Evolutionary conservation across 2,797 vertebrate species (phyloP).

Genomic region (Antrozous pallidus): DNA sequence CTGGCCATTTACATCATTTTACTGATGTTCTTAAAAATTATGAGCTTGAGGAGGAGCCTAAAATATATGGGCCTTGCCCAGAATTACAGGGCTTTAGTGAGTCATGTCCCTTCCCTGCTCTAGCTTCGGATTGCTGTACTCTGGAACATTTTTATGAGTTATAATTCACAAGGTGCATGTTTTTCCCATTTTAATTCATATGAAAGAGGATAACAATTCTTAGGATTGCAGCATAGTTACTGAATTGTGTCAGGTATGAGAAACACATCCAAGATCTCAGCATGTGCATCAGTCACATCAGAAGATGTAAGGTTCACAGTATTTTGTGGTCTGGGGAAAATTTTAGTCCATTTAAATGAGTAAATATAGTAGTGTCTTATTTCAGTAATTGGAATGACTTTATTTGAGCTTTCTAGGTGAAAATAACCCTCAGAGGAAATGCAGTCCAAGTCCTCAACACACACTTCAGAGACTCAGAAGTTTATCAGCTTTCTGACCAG

Average conservation of each 20-base stretch:
- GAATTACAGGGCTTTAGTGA: slow-evolving; percentile 55
- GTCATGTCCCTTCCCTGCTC: background rate
- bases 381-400: background rate
- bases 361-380: background rate
- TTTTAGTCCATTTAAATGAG: background rate
- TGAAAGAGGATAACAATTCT: background rate
- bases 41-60: slow-evolving; percentile 40
- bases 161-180: slow-evolving; percentile 55
- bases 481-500: background rate
- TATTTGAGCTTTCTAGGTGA: slow-evolving; percentile 22
- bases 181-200: slow-evolving; percentile 49
- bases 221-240: background rate
- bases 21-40: slow-evolving; percentile 29
- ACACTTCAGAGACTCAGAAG: background rate
- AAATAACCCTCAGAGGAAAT: background rate
- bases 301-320: background rate
- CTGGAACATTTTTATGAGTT: slow-evolving; percentile 56
- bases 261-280: background rate
- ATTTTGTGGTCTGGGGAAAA: background rate
- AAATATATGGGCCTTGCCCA: slow-evolving; percentile 29
- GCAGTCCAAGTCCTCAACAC: background rate
- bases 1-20: slow-evolving; percentile 44
- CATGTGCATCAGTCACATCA: background rate
- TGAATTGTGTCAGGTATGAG: background rate
- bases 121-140: slow-evolving; percentile 23